phyloP scores from a whole-genome alignment of 2,113 vertebrate species.

The Ptilonorhynchus violaceus region DNA sequence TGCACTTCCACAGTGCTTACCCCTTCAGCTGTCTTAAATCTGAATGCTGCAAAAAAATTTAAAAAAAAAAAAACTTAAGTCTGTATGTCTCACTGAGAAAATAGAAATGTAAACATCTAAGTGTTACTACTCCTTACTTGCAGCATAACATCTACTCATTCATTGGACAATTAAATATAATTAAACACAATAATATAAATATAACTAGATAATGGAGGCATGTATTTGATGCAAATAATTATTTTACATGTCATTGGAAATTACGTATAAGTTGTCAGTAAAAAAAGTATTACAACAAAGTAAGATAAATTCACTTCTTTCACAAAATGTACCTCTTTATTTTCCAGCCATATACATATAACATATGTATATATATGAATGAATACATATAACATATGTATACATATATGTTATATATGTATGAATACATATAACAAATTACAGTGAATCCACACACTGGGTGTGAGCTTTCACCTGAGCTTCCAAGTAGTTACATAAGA shows the following conservation, averaged over 20 bases:
- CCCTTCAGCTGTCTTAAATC: background rate
- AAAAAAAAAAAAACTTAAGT: background rate
- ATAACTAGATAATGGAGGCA: background rate
- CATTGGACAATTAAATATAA: background rate
- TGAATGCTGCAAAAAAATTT: background rate
- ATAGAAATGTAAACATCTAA: background rate
- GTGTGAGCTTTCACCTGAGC: background rate
- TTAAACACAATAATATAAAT: background rate
- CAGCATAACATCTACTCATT: background rate
- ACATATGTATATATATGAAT: too few species aligned
- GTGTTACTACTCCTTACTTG: background rate
- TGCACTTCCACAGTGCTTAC: background rate
- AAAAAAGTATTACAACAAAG: background rate
- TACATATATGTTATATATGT: too few species aligned
- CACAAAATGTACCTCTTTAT: background rate
- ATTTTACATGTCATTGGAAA: background rate
- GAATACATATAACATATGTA: background rate
- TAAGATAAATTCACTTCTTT: background rate
- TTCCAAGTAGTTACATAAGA: background rate
- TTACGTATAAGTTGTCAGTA: background rate
- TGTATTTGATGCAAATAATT: background rate
- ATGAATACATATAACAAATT: background rate
- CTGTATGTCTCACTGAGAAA: fast-evolving
- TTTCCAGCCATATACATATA: background rate
- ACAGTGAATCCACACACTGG: background rate